Percentiles rank a stretch among this genome's conserved stretches.
Conservation (phyloP, 2,797 vertebrate genomes). For the Karalla daura region DNA sequence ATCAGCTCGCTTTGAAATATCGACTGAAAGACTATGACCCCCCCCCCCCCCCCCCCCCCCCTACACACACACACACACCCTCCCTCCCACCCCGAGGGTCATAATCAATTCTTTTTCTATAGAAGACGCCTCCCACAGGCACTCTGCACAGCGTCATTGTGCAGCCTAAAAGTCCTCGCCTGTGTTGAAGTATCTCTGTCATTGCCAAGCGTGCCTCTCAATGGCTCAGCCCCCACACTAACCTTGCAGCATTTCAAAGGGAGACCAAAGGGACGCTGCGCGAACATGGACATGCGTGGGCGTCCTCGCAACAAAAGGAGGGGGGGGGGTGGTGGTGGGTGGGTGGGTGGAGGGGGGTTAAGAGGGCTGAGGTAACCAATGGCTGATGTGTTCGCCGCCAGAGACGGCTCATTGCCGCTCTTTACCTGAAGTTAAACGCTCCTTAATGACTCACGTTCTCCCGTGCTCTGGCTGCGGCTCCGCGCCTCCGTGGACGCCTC, state of each 20-base stretch:
- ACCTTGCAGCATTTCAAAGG: conserved; percentile 73
- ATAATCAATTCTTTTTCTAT: conserved; percentile 48
- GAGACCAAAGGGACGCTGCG: conserved; percentile 59
- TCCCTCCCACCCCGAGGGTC: not conserved
- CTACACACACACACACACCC: too few relatives aligned
- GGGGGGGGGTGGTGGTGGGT: conserved; percentile 44
- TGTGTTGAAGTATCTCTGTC: conserved; percentile 72
- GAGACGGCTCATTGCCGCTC: conserved; percentile 17
- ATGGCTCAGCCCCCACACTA: conserved; percentile 71
- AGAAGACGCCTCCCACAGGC: conserved; percentile 70
- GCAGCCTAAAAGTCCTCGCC: conserved; percentile 64
- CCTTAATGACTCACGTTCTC: conserved; percentile 19
- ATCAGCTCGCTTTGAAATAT: conserved; percentile 22
- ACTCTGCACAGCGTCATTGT: conserved; percentile 64
- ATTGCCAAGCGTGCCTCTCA: conserved; percentile 58
- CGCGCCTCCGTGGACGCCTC: conserved; percentile 21
- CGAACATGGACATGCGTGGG: conserved; percentile 63
- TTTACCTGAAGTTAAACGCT: conserved; percentile 31
- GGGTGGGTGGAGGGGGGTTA: conserved; percentile 39
- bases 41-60: not conserved
- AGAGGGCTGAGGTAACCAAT: conserved; percentile 48
- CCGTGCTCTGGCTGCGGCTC: too few relatives aligned
- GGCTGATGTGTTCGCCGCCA: conserved; percentile 26
- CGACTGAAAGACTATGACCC: conserved; percentile 15
- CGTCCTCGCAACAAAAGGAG: conserved; percentile 27